Evolutionary conservation across 1,140 invertebrate species (phyloP), one percentile per base, ranked within the genome.

Genomic region (Batillaria attramentaria): DNA sequence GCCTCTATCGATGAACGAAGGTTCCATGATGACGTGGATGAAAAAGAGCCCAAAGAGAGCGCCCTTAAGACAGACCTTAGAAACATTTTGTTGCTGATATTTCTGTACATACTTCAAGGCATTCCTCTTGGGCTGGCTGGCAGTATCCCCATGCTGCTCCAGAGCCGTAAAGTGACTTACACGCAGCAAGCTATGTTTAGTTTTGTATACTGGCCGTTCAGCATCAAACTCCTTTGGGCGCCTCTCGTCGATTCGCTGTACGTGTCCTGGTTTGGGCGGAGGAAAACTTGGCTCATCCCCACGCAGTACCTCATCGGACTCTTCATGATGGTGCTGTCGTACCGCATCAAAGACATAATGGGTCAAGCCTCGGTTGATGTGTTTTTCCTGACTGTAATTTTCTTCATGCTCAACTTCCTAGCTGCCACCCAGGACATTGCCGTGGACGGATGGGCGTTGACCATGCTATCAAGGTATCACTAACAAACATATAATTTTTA

Each of bases 381-480:
- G 72, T 92, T 92, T 41, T 89, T 95, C 41, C 91, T 99, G 6
- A 98, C 97, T 10, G 84, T 93, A 33, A 92, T 97, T 69, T 99
- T 99, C 92, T 96, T 99, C 88, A 92, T 93, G 72, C 92, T 99
- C 1, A 99, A 99, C 87, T 98, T 99, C 86, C 92, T 99, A 72
- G 98, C 98, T 20, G 98, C 99, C 2, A 99, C 98, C 35, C 99
- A 99, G 92, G 99, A 99, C 91, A 99, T 99, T 89, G 98, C 98
- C 75, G 98, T 99, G 1, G 99, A 99, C 93, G 99, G 99, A 3
- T 99, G 99, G 99, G 98, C 98, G 2, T 91, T 99, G 1, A 99
- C 98, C 3, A 99, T 99, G 96, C 92, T 99, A 3, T 96, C 97
- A 89, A 95, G 96, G 94, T 95, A n/a, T n/a, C n/a, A n/a, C n/a